Evolutionary conservation across 2,888 invertebrate genomes (phyloP).

Genomic region (Drosophila macrospina): DNA sequence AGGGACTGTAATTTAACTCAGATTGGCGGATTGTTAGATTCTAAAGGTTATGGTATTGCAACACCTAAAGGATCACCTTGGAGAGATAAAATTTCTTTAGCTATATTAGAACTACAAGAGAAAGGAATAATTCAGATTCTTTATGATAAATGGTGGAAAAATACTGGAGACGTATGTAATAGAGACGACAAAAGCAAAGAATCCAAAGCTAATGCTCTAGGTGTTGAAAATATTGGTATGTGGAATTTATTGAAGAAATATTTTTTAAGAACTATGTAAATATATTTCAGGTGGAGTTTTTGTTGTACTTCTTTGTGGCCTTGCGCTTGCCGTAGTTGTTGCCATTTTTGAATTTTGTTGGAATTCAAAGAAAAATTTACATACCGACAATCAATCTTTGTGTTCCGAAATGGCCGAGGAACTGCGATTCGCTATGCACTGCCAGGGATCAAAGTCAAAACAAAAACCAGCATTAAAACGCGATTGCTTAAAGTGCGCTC

Average conservation of each 20-base stretch:
- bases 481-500: slow-evolving; percentile 91
- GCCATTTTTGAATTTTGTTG: slow-evolving; percentile 97
- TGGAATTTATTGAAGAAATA: neutral
- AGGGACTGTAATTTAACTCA: slow-evolving; percentile 98
- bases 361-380: slow-evolving; percentile 95
- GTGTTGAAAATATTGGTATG: slow-evolving; percentile 92
- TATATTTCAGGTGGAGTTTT: slow-evolving; percentile 92
- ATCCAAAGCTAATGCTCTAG: slow-evolving; percentile 96
- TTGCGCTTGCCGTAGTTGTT: slow-evolving; percentile 95
- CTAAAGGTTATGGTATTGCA: slow-evolving; percentile 95
- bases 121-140: slow-evolving; percentile 96
- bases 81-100: slow-evolving; percentile 98
- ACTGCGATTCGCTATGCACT: slow-evolving; percentile 94
- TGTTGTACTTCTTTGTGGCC: slow-evolving; percentile 96
- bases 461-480: slow-evolving; percentile 92
- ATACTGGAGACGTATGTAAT: slow-evolving; percentile 95
- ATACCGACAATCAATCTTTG: slow-evolving; percentile 93
- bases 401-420: slow-evolving; percentile 98
- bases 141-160: slow-evolving; percentile 99
- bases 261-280: neutral
- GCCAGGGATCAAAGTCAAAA: slow-evolving; percentile 91
- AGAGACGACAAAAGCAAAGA: slow-evolving; percentile 95
- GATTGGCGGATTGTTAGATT: slow-evolving; percentile 90
- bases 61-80: slow-evolving; percentile 98
- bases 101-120: slow-evolving; percentile 97